Evolutionary conservation across 64 coral and sea anemone species (phyloP).

Genomic region (Pocillopora verrucosa): DNA sequence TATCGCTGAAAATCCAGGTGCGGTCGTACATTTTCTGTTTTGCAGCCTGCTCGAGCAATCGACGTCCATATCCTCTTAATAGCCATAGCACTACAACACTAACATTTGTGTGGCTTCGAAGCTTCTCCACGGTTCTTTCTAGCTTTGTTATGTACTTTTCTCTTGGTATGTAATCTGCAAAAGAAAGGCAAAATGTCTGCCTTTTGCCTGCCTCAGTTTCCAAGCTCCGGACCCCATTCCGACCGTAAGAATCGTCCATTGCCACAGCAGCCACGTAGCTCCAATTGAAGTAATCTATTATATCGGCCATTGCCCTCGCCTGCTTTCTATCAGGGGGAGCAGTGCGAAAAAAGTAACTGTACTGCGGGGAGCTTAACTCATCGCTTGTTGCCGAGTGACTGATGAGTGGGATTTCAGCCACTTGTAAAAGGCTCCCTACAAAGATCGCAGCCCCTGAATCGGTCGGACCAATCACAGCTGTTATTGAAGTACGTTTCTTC

Average conservation of each 20-base stretch:
- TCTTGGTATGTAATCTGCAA: slow-evolving; percentile 33
- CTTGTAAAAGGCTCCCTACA: slow-evolving; percentile 9
- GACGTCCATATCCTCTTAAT: background rate
- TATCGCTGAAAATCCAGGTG: slow-evolving; percentile 41
- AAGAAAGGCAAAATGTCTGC: slow-evolving; percentile 49
- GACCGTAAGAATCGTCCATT: slow-evolving; percentile 57
- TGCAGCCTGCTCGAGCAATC: slow-evolving; percentile 10
- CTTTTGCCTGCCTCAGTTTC: slow-evolving; percentile 41
- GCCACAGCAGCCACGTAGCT: slow-evolving; percentile 50
- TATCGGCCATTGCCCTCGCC: slow-evolving; percentile 54
- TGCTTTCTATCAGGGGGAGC: slow-evolving; percentile 49
- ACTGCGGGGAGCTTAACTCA: slow-evolving; percentile 42
- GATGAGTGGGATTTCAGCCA: slow-evolving; percentile 30
- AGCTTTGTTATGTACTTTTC: slow-evolving; percentile 30
- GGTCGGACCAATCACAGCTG: slow-evolving; percentile 38
- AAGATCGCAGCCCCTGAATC: slow-evolving; percentile 40
- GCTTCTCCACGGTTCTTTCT: background rate
- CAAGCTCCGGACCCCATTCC: slow-evolving; percentile 19
- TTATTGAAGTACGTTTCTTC: background rate
- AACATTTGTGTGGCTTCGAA: background rate
- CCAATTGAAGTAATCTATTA: slow-evolving; percentile 61
- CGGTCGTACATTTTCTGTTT: slow-evolving; percentile 27
- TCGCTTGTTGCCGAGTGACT: slow-evolving; percentile 54
- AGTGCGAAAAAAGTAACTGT: slow-evolving; percentile 48
- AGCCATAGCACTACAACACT: slow-evolving; percentile 18